These are phyloP conservation scores for Potamarius usumacintae DNA, from an alignment of 2,113 vertebrate species.

Conservation along the genomic window DNA sequence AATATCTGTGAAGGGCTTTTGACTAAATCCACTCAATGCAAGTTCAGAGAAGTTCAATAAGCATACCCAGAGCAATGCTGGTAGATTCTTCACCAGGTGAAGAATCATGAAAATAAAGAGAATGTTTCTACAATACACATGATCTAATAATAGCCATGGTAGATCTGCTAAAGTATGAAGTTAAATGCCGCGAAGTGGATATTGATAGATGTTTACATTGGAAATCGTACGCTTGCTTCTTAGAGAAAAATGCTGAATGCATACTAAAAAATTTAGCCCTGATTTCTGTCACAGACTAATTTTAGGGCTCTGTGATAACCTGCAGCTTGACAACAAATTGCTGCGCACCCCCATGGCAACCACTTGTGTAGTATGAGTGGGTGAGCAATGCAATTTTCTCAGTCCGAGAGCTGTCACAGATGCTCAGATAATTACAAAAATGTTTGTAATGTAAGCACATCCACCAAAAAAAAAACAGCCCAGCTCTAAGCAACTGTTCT, in stretches of 20 bases:
- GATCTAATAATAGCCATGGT: no score
- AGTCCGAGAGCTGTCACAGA: not conserved
- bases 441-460: not conserved
- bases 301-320: not conserved
- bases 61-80: constrained; percentile 1
- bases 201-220: not conserved
- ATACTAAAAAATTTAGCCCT: not conserved
- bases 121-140: no score
- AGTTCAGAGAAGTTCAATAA: not conserved
- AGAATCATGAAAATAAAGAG: no score
- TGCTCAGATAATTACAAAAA: constrained; percentile 12
- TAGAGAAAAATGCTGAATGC: not conserved
- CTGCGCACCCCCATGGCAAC: not conserved
- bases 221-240: not conserved
- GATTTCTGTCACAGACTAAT: not conserved
- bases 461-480: not conserved
- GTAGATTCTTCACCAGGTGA: not conserved
- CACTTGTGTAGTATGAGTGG: not conserved
- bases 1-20: not conserved
- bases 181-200: not conserved
- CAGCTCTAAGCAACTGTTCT: not conserved
- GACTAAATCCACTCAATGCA: not conserved
- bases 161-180: not conserved
- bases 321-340: constrained; percentile 1
- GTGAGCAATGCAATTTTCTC: not conserved